These are phyloP conservation scores for Beroe ovata DNA, from an alignment of 37 sponge, comb jelly and placozoan genomes.

Conservation along the genomic window DNA sequence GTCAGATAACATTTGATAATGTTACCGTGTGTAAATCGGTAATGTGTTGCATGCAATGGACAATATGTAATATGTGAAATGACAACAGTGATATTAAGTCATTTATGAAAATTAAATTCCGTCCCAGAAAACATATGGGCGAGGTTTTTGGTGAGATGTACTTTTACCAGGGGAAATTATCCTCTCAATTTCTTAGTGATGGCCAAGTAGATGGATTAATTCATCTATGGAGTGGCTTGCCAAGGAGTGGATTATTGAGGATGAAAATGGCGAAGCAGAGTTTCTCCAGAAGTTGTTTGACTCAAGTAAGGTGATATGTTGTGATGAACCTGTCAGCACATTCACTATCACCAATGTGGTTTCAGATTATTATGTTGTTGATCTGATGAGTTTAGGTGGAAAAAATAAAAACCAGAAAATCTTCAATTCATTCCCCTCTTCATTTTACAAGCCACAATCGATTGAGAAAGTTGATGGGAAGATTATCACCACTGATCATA, in stretches of 20 bases:
- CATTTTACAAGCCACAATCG: neutral
- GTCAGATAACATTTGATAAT: too few relatives aligned
- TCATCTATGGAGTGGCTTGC: conserved; percentile 18
- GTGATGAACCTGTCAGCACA: neutral
- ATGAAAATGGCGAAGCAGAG: conserved; percentile 19
- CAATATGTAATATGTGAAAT: too few relatives aligned
- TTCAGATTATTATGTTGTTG: neutral
- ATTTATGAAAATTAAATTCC: too few relatives aligned
- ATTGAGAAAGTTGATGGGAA: neutral
- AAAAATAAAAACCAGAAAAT: neutral
- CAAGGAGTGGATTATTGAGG: conserved; percentile 18
- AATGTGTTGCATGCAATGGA: too few relatives aligned
- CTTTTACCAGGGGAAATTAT: too few relatives aligned
- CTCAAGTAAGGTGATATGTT: neutral
- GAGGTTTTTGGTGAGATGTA: too few relatives aligned
- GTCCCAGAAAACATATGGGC: too few relatives aligned
- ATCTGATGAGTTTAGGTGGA: neutral
- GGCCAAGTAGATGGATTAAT: too few relatives aligned
- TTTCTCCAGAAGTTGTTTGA: neutral
- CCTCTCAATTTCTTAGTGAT: too few relatives aligned
- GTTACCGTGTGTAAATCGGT: too few relatives aligned
- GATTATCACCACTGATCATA: neutral
- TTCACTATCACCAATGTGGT: neutral
- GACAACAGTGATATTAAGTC: too few relatives aligned
- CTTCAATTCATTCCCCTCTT: conserved; percentile 6